These are phyloP conservation scores for Calypte anna DNA, from an alignment of 2,113 vertebrate species.

Conservation along the genomic window DNA sequence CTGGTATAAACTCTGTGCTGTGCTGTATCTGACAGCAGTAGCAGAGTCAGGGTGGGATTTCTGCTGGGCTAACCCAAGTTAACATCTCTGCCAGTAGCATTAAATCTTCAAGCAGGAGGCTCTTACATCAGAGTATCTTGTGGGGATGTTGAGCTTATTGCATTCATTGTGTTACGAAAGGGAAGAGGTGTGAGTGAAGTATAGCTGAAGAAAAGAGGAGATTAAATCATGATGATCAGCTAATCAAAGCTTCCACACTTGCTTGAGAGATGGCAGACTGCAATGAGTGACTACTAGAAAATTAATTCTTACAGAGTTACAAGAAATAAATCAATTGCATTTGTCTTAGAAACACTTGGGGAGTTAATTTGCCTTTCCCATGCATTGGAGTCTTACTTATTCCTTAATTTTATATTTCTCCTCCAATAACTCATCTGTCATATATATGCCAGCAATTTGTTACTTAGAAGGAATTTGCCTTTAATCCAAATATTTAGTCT, in stretches of 20 bases:
- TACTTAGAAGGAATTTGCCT: conserved; percentile 29
- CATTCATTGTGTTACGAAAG: neutral
- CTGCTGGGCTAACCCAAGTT: neutral
- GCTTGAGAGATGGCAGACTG: neutral
- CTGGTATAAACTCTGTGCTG: neutral
- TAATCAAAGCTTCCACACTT: neutral
- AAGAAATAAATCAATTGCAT: neutral
- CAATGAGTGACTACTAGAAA: neutral
- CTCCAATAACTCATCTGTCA: neutral
- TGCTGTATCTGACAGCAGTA: neutral
- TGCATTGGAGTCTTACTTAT: neutral
- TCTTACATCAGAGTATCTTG: neutral
- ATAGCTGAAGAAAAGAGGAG: neutral
- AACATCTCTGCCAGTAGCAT: neutral
- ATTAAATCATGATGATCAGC: neutral
- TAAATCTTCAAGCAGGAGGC: neutral
- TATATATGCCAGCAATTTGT: conserved; percentile 21
- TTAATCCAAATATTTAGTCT: conserved; percentile 72
- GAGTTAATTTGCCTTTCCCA: neutral
- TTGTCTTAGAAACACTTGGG: neutral
- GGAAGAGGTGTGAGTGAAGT: neutral
- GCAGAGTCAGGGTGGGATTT: neutral
- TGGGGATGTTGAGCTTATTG: neutral
- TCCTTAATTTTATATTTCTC: neutral
- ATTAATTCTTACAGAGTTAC: neutral